Conservation (phyloP, 2,113 vertebrate species). For the Agapornis roseicollis region DNA sequence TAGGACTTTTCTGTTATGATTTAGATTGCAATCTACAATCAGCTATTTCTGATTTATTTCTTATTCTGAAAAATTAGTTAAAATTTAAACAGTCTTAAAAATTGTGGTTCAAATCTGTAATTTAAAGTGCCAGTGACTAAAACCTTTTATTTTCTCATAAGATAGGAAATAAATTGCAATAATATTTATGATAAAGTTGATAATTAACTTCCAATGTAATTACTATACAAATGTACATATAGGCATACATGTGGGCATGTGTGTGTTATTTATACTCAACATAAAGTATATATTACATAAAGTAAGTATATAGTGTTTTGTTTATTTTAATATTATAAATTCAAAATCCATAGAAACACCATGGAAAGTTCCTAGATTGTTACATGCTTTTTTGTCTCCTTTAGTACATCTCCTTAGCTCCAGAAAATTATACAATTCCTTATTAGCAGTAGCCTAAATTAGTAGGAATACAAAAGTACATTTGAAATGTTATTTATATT, state of each 20-base stretch:
- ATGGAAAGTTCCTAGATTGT: neutral
- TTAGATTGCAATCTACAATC: neutral
- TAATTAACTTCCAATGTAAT: neutral
- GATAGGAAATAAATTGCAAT: neutral
- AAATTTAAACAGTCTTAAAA: neutral
- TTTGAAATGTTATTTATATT: neutral
- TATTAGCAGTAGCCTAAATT: neutral
- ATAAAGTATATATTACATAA: neutral
- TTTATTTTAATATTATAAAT: neutral
- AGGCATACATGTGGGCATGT: neutral
- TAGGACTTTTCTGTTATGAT: constrained; percentile 34
- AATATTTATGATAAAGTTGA: neutral
- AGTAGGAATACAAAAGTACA: neutral
- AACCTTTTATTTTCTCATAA: neutral
- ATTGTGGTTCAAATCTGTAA: neutral
- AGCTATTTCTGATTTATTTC: neutral
- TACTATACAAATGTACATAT: neutral
- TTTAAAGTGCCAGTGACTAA: neutral
- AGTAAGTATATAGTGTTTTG: neutral
- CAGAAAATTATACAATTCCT: neutral
- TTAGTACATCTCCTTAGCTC: neutral
- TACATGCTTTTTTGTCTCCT: neutral
- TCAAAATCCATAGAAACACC: neutral
- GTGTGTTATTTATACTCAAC: neutral
- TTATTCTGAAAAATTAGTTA: neutral